A percentile compares a stretch with the other conserved stretches of the same genome.
phyloP scores from a whole-genome alignment of 1,140 invertebrate genomes.

The Zaprionus capensis region DNA sequence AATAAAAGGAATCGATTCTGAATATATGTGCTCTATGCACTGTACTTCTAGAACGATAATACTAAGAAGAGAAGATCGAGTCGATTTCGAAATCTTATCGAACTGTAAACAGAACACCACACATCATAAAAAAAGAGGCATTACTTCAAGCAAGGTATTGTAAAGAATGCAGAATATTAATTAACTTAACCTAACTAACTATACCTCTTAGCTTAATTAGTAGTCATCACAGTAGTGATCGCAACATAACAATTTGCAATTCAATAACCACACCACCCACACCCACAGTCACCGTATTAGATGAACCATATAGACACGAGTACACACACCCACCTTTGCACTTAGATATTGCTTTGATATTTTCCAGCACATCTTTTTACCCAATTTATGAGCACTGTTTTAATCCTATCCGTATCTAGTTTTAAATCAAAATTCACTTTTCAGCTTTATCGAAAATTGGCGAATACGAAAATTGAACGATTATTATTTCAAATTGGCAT shows the following conservation, averaged over 20 bases:
- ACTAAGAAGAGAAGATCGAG: conserved; percentile 9
- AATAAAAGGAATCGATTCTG: conserved; percentile 12
- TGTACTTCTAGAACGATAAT: neutral
- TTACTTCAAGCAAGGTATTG: conserved; percentile 39
- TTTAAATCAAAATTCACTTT: conserved; percentile 25
- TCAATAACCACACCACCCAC: neutral
- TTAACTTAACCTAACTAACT: conserved; percentile 3
- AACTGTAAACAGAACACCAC: conserved; percentile 68
- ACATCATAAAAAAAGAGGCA: conserved; percentile 16
- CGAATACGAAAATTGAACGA: neutral
- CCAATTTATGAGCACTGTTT: neutral
- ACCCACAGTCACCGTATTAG: conserved; percentile 18
- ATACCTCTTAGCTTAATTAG: neutral
- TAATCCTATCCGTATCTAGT: neutral
- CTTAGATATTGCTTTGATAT: conserved; percentile 9
- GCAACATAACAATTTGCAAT: too few species aligned
- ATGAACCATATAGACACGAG: neutral
- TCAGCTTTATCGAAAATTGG: conserved; percentile 29
- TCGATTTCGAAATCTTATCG: conserved; percentile 1
- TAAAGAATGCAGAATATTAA: conserved; percentile 29
- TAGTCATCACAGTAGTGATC: conserved; percentile 6
- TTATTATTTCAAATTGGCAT: conserved; percentile 5
- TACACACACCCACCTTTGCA: conserved; percentile 9
- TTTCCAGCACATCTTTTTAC: conserved; percentile 2
- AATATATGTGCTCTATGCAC: conserved; percentile 9